Evolutionary conservation across 1,140 invertebrate genomes (phyloP).

Genomic region (Diorhabda elongata): DNA sequence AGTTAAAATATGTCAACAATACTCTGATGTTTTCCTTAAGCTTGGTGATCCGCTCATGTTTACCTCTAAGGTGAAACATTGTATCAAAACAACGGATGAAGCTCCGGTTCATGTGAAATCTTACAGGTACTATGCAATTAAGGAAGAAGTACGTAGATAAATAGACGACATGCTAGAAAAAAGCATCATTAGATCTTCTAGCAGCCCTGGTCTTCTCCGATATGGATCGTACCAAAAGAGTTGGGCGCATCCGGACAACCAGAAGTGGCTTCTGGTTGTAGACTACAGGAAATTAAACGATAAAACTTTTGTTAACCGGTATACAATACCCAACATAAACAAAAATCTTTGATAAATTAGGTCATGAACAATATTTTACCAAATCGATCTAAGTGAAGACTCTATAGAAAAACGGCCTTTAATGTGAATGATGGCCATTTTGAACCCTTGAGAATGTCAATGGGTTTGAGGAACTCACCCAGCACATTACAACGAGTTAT

Average conservation of each 20-base stretch:
- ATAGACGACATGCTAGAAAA: too few species aligned
- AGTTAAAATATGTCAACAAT: too few species aligned
- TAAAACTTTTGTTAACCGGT: slow-evolving; percentile 47
- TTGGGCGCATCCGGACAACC: slow-evolving; percentile 16
- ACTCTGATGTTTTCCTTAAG: too few species aligned
- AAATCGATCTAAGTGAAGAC: slow-evolving; percentile 14
- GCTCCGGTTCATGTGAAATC: too few species aligned
- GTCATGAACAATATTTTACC: slow-evolving; percentile 30
- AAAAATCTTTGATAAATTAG: slow-evolving; percentile 42
- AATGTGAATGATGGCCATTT: slow-evolving; percentile 28
- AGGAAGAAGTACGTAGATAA: too few species aligned
- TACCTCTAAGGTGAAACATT: too few species aligned
- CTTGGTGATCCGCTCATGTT: too few species aligned
- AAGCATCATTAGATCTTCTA: slow-evolving; percentile 10
- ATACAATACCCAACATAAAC: slow-evolving; percentile 49
- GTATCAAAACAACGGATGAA: too few species aligned
- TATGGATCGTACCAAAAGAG: slow-evolving; percentile 24
- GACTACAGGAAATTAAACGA: slow-evolving; percentile 48
- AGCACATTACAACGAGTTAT: slow-evolving; percentile 19
- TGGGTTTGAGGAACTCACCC: slow-evolving; percentile 27
- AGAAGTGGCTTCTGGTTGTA: slow-evolving; percentile 27
- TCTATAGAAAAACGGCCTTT: slow-evolving; percentile 45
- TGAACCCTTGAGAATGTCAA: slow-evolving; percentile 30
- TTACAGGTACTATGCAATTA: too few species aligned
- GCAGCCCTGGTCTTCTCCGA: slow-evolving; percentile 10